Base-by-base conservation (phyloP, 1,140 invertebrate genomes). In the Dreissena polymorpha region DNA sequence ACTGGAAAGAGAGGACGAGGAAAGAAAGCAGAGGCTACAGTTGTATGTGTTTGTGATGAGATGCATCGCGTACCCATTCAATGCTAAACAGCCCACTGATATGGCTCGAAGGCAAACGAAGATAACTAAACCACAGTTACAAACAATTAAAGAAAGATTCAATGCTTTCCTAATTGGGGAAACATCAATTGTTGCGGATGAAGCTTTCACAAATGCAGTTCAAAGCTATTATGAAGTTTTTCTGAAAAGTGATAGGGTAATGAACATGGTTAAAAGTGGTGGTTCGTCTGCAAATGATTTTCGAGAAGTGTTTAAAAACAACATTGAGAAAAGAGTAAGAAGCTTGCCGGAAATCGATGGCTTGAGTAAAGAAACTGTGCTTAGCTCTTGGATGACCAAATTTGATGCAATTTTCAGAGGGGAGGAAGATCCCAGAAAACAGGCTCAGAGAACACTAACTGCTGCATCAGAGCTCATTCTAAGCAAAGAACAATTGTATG, bases 311-410 rank as follows among this genome's bases (percentile, higher is more conserved):
- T 99, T 99, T 85, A 86, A 97, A 92, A 98, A 98, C 92, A 99
- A 99, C 93, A 98, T 99, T 89, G 97, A 99, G 93, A 99, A 99
- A 93, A 94, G 98, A 93, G 97, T 99, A 87, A 96, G 97, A 93
- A 98, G 97, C 91, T 95, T 99, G 90, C 98, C 99, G 86, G 98
- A 99, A 95, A 99, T 99, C 91, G 98, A 99, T 94, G 99, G 99
- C 81, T 94, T 99, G 85, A 99, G 98, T 94, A 99, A 99, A 95
- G 99, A 99, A 94, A 99, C 98, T 69, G 98, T 99, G 27, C 94
- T 99, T 88, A 98, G 97, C 71, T 99, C 98, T 69, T 99, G 99
- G 99, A 97, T 99, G 95, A 97, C 98, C 53, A 99, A 99, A 94
- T 99, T 99, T 93, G 99, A 99, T 94, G 97, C 97, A 92, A 99